A percentile compares a stretch with the other conserved stretches of the same genome.
Conservation (phyloP, 2,797 vertebrate genomes). For the Oryzias sinensis region DNA sequence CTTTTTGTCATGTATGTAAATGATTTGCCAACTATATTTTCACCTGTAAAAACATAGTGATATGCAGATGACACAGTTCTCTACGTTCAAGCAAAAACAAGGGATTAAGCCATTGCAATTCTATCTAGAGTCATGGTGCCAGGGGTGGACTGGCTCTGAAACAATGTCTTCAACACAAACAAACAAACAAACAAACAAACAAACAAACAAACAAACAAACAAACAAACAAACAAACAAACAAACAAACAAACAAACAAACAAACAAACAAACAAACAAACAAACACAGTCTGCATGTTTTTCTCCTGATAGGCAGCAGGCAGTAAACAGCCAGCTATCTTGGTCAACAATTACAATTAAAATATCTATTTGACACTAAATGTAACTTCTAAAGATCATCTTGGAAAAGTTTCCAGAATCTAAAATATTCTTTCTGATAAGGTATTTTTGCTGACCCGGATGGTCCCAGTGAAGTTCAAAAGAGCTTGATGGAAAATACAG, state of each 20-base stretch:
- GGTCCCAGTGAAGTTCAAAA: neutral
- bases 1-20: too few species aligned
- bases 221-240: neutral
- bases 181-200: neutral
- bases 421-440: neutral
- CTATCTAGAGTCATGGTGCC: neutral
- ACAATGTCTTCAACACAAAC: neutral
- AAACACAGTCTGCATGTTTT: too few species aligned
- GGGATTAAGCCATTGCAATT: too few species aligned
- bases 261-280: neutral
- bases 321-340: too few species aligned
- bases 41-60: too few species aligned
- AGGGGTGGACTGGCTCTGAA: neutral
- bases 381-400: neutral
- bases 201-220: too few species aligned
- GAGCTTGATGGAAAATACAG: neutral
- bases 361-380: neutral
- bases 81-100: too few species aligned
- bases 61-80: too few species aligned
- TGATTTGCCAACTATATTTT: too few species aligned
- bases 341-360: too few species aligned
- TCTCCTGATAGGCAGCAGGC: too few species aligned
- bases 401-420: neutral
- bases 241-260: neutral
- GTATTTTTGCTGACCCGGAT: neutral